Base-by-base conservation (phyloP, 2,113 vertebrate genomes). In the Dromiciops gliroides region DNA sequence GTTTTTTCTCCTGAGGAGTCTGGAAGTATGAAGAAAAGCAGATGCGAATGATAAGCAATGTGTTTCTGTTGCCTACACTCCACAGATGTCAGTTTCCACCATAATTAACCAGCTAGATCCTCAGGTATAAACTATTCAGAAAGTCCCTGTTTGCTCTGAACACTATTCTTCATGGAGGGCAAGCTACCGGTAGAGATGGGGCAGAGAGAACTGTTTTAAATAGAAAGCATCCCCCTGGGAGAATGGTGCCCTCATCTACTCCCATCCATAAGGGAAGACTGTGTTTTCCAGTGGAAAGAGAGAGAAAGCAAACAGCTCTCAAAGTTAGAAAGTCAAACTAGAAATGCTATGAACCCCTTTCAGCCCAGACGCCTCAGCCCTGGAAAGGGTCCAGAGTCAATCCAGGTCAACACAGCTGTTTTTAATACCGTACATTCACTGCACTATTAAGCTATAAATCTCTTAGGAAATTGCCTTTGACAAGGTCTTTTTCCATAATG, bases 101-200 rank as follows among this genome's bases (percentile, higher is more conserved):
- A 95, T 95, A 91, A 96, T 96, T 94, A 96, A 98, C 88, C 96
- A 93, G 53, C 95, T 96, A 92, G 90, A 95, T 94, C 90, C 75
- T 83, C 96, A 97, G 97, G 96, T 96, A 95, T 93, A 95, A 89
- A 92, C 89, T 90, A 56, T 94, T 95, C 92, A 48, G 92, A 94
- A 95, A 94, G 89, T 91, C 88, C 52, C 89, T 89, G 93, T 96
- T 95, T 92, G 89, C 89, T 96, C 94, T 92, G 31, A 51, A 94
- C 92, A 93, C 90, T 0, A 0, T 93, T 97, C 90, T 95, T 93
- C 26, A n/a, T 0, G n/a, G 92, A 97, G 96, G 95, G 91, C 95
- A 95, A 97, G 97, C 96, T 97, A 95, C 44, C 24, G 94, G 53
- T 92, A 89, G 89, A 95, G 83, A 94, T 51, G 75, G 94, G 93